Percentiles rank a stretch among this genome's conserved stretches.
phyloP scores from a whole-genome alignment of 1,140 invertebrate genomes.

The Drosophila willistoni region DNA sequence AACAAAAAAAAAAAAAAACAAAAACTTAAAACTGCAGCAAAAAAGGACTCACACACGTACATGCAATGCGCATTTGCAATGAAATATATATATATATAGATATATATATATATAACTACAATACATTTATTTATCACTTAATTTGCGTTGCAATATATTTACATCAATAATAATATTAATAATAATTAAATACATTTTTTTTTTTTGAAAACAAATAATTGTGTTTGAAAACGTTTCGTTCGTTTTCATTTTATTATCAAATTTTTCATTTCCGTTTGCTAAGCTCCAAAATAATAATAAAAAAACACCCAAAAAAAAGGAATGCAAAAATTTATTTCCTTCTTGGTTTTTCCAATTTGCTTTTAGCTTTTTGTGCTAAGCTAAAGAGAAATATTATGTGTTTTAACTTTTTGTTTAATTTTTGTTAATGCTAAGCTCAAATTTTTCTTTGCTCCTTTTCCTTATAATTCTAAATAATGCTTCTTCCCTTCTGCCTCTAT shows the following conservation, averaged over 20 bases:
- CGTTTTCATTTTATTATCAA: constrained; percentile 5
- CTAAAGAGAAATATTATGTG: not conserved
- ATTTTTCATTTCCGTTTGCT: too few relatives aligned
- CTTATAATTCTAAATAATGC: not conserved
- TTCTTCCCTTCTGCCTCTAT: not conserved
- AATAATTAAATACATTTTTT: constrained; percentile 5
- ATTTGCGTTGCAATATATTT: constrained; percentile 14
- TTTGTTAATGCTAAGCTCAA: constrained; percentile 10
- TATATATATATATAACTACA: constrained; percentile 6
- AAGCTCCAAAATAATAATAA: not conserved
- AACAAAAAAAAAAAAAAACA: not conserved
- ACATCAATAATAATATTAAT: constrained; percentile 15
- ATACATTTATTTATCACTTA: constrained; percentile 10
- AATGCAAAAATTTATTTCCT: not conserved
- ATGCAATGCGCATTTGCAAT: constrained; percentile 13
- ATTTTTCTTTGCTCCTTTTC: not conserved
- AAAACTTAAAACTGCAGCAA: not conserved
- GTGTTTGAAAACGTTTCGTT: not conserved
- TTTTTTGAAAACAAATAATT: constrained; percentile 4
- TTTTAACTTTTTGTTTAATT: not conserved
- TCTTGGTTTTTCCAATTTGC: not conserved
- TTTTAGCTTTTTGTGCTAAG: constrained; percentile 20
- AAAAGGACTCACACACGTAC: constrained; percentile 3
- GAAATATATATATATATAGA: not conserved
- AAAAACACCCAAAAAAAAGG: not conserved